Evolutionary conservation across 2,797 vertebrate species (phyloP), one percentile per base, ranked within the genome.

Genomic region (Hoplostethus atlanticus): DNA sequence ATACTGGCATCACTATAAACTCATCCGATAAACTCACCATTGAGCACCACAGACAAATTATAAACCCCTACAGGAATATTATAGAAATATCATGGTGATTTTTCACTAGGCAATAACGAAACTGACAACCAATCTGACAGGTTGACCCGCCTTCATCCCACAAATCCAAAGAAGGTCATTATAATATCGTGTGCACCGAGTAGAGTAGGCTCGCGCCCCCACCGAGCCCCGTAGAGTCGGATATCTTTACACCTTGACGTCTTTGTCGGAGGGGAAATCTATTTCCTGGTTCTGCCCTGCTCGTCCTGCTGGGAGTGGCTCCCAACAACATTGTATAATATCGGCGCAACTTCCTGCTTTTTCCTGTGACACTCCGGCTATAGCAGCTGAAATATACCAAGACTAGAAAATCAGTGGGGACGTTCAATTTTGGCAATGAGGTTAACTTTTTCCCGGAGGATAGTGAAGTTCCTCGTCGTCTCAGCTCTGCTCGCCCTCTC

Each of bases 361-460:
- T 3, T 1, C 1, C 12, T 0, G 6, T 8, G 34, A 8, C 34
- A 6, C 7, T 36, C 7, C 34, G 34, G 34, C 34, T 36, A 21
- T 21, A 8, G 34, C 34, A 6, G 7, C 34, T 6, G 34, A 36
- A 6, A 36, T 8, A 36, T 8, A 5, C 0, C 52, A 0, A 3
- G 25, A 17, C 46, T 4, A 1, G 2, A 3, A 28, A n/a, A 47
- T 3, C 16, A 5, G 0, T 2, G 0, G 7, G 6, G n/a, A 36
- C 34, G 6, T 34, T n/a, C 42, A 54, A n/a, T 38, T 5, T 44
- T 1, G 54, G 76, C 50, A 0, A 92, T 92, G 91, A 55, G 17
- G 79, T 68, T 2, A 65, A 30, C 4, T 73, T 42, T 2, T 2
- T 17, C 4, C 1, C 12, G 68, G 67, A 82, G 74, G 42, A 52